phyloP scores from a whole-genome alignment of 37 sponge, comb jelly and placozoan species.

The Agelas oroides region DNA sequence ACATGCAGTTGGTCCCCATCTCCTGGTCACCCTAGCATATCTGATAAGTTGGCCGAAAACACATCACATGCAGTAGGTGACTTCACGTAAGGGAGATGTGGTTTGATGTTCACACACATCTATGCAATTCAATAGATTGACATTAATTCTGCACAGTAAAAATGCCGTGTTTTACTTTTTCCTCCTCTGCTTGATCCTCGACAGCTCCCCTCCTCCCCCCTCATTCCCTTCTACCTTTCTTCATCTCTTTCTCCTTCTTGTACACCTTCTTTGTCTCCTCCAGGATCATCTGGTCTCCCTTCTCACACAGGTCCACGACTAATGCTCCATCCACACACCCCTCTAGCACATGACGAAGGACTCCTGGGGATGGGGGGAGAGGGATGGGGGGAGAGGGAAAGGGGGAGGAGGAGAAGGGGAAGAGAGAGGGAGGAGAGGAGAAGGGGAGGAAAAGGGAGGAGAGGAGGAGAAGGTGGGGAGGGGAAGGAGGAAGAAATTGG shows the following conservation, averaged over 20 bases:
- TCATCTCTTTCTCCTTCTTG: conserved; percentile 98
- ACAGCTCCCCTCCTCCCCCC: neutral
- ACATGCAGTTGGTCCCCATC: too few relatives aligned
- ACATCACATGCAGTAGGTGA: too few relatives aligned
- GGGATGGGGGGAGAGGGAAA: neutral
- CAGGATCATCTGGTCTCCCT: conserved; percentile 89
- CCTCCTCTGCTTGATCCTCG: too few relatives aligned
- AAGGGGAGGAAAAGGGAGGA: neutral
- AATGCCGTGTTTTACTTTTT: too few relatives aligned
- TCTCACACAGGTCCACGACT: conserved; percentile 80
- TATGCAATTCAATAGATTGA: too few relatives aligned
- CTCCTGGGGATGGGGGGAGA: conserved; percentile 35
- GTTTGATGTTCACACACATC: too few relatives aligned
- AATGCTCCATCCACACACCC: conserved; percentile 69
- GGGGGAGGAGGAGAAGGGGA: neutral
- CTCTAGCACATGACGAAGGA: conserved; percentile 63
- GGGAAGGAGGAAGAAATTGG: neutral
- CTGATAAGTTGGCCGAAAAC: too few relatives aligned
- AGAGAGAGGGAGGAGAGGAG: neutral
- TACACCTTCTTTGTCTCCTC: conserved; percentile 94
- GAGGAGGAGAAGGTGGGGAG: too few relatives aligned
- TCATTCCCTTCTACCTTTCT: conserved; percentile 80
- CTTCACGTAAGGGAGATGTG: too few relatives aligned
- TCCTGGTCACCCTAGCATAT: too few relatives aligned
- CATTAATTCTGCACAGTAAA: too few relatives aligned